Conservation (phyloP, 92 coral and sea anemone genomes). For the Palythoa grandis region DNA sequence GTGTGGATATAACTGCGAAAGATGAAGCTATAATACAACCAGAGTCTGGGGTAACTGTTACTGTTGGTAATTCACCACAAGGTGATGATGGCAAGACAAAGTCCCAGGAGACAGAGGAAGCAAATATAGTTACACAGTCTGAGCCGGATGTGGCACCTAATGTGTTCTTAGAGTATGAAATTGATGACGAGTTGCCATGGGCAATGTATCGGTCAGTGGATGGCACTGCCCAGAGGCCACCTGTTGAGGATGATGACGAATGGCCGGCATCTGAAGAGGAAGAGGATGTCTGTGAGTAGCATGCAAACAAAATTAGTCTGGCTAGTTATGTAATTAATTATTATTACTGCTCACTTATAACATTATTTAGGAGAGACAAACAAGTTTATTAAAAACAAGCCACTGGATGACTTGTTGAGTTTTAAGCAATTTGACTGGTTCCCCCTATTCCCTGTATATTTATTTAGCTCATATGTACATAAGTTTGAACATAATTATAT, state of each 20-base stretch:
- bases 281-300: constrained; percentile 75
- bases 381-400: no score
- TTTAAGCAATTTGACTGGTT: no score
- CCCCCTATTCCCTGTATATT: no score
- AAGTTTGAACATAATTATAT: no score
- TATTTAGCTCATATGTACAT: no score
- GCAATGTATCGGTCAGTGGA: constrained; percentile 98
- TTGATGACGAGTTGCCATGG: constrained; percentile 97
- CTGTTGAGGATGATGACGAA: constrained; percentile 85
- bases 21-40: not conserved
- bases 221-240: constrained; percentile 59
- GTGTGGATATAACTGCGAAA: constrained; percentile 11
- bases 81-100: not conserved
- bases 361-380: no score
- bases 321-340: no score
- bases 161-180: constrained; percentile 71
- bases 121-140: not conserved
- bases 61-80: not conserved
- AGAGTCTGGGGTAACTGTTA: not conserved
- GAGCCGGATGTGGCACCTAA: constrained; percentile 16
- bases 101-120: constrained; percentile 20
- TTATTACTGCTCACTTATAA: no score
- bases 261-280: constrained; percentile 96
- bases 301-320: not conserved
- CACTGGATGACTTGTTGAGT: no score